Conservation (phyloP, 2,797 vertebrate genomes). For the Remorina albescens region DNA sequence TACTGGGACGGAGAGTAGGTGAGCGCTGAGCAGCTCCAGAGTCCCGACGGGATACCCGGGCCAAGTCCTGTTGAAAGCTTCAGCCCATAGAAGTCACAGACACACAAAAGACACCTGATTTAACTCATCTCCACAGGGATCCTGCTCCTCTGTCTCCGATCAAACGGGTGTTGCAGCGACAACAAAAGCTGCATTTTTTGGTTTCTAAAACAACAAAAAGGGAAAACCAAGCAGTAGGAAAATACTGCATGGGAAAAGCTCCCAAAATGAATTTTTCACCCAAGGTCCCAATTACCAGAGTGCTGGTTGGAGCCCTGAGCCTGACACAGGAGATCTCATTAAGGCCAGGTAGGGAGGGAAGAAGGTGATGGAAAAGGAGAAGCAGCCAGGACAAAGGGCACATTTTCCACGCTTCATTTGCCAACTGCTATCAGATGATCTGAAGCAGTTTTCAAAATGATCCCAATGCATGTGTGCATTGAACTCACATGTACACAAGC, state of each 20-base stretch:
- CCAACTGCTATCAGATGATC: conserved; percentile 64
- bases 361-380: conserved; percentile 63
- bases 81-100: conserved; percentile 12
- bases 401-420: conserved; percentile 57
- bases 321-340: conserved; percentile 51
- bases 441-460: conserved; percentile 50
- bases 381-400: conserved; percentile 56
- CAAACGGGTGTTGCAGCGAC: not conserved
- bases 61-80: conserved; percentile 43
- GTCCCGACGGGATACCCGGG: conserved; percentile 24
- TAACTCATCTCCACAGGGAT: conserved; percentile 7
- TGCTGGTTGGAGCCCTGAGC: conserved; percentile 9
- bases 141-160: not conserved
- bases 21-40: conserved; percentile 50
- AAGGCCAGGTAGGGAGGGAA: conserved; percentile 56
- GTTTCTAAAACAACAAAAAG: conserved; percentile 11
- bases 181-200: not conserved
- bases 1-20: conserved; percentile 48
- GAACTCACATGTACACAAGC: conserved; percentile 32
- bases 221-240: not conserved
- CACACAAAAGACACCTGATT: conserved; percentile 4
- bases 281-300: conserved; percentile 16
- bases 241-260: conserved; percentile 8
- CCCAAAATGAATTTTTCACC: conserved; percentile 20
- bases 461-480: conserved; percentile 31